Evolutionary conservation across 2,888 invertebrate species (phyloP).

Genomic region (Drosophila diplacantha): DNA sequence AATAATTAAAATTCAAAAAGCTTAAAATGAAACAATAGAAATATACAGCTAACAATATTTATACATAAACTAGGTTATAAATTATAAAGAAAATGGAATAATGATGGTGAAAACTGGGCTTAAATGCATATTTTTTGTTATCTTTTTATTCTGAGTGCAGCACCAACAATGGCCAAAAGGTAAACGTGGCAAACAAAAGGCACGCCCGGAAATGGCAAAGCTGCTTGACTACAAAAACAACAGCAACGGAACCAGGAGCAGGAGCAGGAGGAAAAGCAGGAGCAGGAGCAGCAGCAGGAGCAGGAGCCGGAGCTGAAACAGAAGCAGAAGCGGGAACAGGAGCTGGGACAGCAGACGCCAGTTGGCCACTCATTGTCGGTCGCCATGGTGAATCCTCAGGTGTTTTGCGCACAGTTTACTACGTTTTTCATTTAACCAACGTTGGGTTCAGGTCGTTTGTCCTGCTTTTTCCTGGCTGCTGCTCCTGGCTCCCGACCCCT

Average conservation of each 20-base stretch:
- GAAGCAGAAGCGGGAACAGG: constrained; percentile 38
- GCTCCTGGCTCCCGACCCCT: constrained; percentile 12
- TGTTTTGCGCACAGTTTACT: constrained; percentile 73
- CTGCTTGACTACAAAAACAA: constrained; percentile 62
- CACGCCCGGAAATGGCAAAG: constrained; percentile 69
- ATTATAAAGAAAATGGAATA: neutral
- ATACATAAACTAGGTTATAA: too few species aligned
- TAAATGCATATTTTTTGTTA: too few species aligned
- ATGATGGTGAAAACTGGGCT: neutral
- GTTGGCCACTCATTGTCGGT: constrained; percentile 70
- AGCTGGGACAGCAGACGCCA: constrained; percentile 52
- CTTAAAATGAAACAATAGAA: neutral
- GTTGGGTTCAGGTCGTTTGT: constrained; percentile 53
- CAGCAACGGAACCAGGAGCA: constrained; percentile 13
- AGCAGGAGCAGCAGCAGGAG: constrained; percentile 18
- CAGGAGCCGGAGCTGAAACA: constrained; percentile 14
- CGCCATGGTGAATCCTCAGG: constrained; percentile 74
- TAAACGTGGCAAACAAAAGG: constrained; percentile 68
- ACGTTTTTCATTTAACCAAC: constrained; percentile 71
- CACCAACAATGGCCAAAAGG: constrained; percentile 49
- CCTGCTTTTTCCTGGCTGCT: constrained; percentile 44
- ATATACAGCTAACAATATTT: neutral
- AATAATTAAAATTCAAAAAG: neutral
- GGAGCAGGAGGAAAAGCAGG: constrained; percentile 10
- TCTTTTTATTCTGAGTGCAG: neutral